Conservation (phyloP, 2,797 vertebrate genomes). For the Megaceryle alcyon region DNA sequence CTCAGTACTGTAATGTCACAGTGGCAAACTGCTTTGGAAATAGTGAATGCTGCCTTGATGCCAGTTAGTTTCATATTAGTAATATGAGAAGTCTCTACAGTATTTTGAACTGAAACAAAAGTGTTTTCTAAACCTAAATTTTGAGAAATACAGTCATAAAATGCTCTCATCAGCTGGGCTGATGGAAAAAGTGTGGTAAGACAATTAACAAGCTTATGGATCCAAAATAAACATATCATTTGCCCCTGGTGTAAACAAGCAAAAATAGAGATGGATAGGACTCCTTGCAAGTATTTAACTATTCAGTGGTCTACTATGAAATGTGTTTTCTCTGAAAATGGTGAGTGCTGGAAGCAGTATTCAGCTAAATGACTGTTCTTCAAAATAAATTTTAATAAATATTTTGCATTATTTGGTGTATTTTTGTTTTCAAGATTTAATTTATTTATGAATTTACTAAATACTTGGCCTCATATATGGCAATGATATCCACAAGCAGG, state of each 20-base stretch:
- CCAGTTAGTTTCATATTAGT: conserved; percentile 40
- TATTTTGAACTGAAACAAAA: conserved; percentile 22
- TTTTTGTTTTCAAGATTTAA: neutral
- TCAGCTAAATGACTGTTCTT: neutral
- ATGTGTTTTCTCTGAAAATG: neutral
- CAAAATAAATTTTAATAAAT: neutral
- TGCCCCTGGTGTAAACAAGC: conserved; percentile 43
- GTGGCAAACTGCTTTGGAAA: conserved; percentile 55
- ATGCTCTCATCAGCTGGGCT: conserved; percentile 38
- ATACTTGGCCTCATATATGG: neutral
- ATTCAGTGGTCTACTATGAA: neutral
- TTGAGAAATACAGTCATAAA: conserved; percentile 43
- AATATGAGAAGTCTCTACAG: conserved; percentile 52
- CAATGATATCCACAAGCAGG: neutral
- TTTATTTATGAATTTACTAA: neutral
- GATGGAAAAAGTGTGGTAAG: conserved; percentile 56
- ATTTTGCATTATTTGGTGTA: neutral
- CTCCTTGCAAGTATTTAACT: neutral
- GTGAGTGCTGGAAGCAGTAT: neutral
- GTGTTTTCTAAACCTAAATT: conserved; percentile 12
- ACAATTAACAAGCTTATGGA: conserved; percentile 13
- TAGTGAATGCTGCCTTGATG: conserved; percentile 1
- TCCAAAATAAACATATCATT: conserved; percentile 61
- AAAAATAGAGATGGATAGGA: conserved; percentile 17
- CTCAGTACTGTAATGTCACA: conserved; percentile 35